Evolutionary conservation across 2,113 vertebrate species (phyloP).

Genomic region (Pelecanus crispus): DNA sequence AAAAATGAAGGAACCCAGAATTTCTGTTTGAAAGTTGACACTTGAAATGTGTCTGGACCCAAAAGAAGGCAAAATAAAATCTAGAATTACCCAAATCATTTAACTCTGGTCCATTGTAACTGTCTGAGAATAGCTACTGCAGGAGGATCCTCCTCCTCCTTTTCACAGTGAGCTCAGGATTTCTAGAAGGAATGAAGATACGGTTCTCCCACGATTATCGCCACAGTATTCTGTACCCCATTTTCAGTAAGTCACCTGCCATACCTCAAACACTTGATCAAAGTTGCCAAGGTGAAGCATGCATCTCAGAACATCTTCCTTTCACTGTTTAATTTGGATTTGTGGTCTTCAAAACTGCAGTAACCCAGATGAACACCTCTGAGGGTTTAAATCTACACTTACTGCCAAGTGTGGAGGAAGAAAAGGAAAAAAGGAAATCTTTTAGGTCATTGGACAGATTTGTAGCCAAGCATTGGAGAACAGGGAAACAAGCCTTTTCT

Average conservation of each 20-base stretch:
- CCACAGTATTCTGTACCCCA: neutral
- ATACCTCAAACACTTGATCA: neutral
- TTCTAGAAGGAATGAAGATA: neutral
- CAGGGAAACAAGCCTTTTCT: neutral
- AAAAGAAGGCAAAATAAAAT: neutral
- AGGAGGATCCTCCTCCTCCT: neutral
- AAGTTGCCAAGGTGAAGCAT: neutral
- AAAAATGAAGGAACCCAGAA: neutral
- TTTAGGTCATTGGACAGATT: neutral
- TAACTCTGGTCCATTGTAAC: neutral
- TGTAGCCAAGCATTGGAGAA: neutral
- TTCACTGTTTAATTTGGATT: neutral
- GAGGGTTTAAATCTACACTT: neutral
- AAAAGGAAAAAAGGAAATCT: neutral
- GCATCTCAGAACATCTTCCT: neutral
- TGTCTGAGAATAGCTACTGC: neutral
- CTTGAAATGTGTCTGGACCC: neutral
- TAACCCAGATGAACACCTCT: neutral
- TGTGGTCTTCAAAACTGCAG: neutral
- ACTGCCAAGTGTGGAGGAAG: neutral
- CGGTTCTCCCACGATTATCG: neutral
- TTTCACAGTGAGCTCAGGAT: neutral
- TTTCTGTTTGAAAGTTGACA: neutral
- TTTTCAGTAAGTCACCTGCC: neutral
- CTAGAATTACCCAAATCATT: neutral